A percentile compares a stretch with the other conserved stretches of the same genome.
phyloP scores from a whole-genome alignment of 37 sponge, comb jelly and placozoan genomes.

The Dysidea cf. avara region DNA sequence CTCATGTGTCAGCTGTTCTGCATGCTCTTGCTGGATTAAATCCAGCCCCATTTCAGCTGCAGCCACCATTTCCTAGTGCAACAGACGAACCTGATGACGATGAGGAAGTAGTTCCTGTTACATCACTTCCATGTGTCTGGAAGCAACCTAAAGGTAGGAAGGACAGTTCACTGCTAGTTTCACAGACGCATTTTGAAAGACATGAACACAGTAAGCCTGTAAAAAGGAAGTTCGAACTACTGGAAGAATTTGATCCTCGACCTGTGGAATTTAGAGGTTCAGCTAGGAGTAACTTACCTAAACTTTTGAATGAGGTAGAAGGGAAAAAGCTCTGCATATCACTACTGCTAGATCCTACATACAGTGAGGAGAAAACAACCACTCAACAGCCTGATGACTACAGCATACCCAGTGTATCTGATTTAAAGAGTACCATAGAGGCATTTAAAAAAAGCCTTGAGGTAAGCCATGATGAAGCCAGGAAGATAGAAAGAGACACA shows the following conservation, averaged over 20 bases:
- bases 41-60: slow-evolving; percentile 12
- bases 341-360: slow-evolving; percentile 22
- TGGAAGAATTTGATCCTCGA: slow-evolving; percentile 62
- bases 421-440: not conserved
- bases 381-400: too few relatives aligned
- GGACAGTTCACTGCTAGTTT: slow-evolving; percentile 32
- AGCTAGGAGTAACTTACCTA: slow-evolving; percentile 8
- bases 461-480: not conserved
- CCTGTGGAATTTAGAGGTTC: slow-evolving; percentile 39
- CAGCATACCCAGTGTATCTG: not conserved
- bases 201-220: slow-evolving; percentile 33
- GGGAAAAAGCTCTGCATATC: slow-evolving; percentile 37
- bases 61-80: not conserved
- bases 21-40: slow-evolving; percentile 45
- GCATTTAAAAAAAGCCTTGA: not conserved
- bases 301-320: slow-evolving; percentile 31
- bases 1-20: slow-evolving; percentile 65
- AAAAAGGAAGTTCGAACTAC: slow-evolving; percentile 10
- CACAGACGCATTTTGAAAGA: slow-evolving; percentile 32
- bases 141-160: slow-evolving; percentile 45
- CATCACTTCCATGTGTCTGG: slow-evolving; percentile 63
- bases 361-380: not conserved
- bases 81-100: slow-evolving; percentile 12
- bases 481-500: not conserved
- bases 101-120: slow-evolving; percentile 33